Evolutionary conservation across 2,113 vertebrate genomes (phyloP).

Genomic region (Pionites leucogaster): DNA sequence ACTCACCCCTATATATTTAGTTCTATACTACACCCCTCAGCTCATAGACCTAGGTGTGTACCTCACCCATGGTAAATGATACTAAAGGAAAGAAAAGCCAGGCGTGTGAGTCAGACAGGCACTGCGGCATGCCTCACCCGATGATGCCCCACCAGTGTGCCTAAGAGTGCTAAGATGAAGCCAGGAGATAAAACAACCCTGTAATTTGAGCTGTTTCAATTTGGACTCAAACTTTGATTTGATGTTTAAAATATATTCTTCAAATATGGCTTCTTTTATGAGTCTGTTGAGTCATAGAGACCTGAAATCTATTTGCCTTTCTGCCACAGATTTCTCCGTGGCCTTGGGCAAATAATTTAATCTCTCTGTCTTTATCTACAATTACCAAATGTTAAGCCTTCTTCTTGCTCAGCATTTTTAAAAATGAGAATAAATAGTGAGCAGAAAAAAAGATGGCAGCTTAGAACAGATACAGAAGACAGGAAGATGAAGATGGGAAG

Average conservation of each 20-base stretch:
- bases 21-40: background rate
- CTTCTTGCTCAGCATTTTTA: background rate
- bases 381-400: background rate
- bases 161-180: background rate
- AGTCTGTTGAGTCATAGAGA: slow-evolving; percentile 2
- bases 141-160: background rate
- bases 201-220: slow-evolving; percentile 32
- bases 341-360: slow-evolving; percentile 21
- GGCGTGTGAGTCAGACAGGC: slow-evolving; percentile 16
- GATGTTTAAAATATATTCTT: slow-evolving; percentile 13
- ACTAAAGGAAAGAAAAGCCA: background rate
- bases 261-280: slow-evolving; percentile 13
- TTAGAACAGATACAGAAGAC: background rate
- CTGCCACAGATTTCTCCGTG: background rate
- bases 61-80: background rate
- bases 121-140: background rate
- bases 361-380: slow-evolving; percentile 3
- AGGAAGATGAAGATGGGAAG: background rate
- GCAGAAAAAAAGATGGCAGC: background rate
- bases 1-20: background rate
- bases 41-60: background rate
- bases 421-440: background rate
- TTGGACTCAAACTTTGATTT: slow-evolving; percentile 17
- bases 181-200: slow-evolving; percentile 34
- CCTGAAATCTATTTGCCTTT: slow-evolving; percentile 16